Evolutionary conservation across 2,888 invertebrate genomes (phyloP), one percentile per base, ranked within the genome.

Genomic region (Diplolepis rosae): DNA sequence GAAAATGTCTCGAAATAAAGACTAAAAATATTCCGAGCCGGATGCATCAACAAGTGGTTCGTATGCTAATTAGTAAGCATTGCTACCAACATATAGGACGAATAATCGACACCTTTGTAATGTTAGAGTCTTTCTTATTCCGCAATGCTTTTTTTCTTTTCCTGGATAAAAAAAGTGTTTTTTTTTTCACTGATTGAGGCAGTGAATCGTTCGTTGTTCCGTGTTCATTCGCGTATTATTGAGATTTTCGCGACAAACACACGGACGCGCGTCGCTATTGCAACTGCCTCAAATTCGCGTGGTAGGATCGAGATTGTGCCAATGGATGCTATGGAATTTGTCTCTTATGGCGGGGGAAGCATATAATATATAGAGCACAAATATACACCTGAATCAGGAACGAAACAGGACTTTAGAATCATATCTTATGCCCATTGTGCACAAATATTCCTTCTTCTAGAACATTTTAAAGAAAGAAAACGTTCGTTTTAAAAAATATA

Each of bases 311-410:
- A 79, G 82, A 81, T 83, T 73, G 77, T 75, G 72, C 77, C 76
- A 78, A 83, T 81, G 81, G 79, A 83, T 83, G 79, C 77, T 76
- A 84, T 83, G 80, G 83, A 80, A 76, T 83, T 84, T 82, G 75
- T 79, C 80, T 82, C 79, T 80, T 78, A 83, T 76, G 81, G 83
- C 82, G 82, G 84, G 61, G 61, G 61, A 61, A 61, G 61, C 61
- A 24, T 61, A 61, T 61, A 61, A 82, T 81, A 78, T 82, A 83
- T 39, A 61, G 61, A 39, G 22, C 61, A 61, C 22, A 35, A 61
- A 39, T 61, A 39, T 61, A 39, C 61, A 61, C 61, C 61, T 61
- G 61, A 61, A 39, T 24, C 61, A 61, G 18, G 18, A 45, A 18
- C 9, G 18, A 18, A 45, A 45, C 45, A 18, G 18, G 15, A 39